Evolutionary conservation across 2,888 invertebrate species (phyloP).

Genomic region (Tiliacea citrago): DNA sequence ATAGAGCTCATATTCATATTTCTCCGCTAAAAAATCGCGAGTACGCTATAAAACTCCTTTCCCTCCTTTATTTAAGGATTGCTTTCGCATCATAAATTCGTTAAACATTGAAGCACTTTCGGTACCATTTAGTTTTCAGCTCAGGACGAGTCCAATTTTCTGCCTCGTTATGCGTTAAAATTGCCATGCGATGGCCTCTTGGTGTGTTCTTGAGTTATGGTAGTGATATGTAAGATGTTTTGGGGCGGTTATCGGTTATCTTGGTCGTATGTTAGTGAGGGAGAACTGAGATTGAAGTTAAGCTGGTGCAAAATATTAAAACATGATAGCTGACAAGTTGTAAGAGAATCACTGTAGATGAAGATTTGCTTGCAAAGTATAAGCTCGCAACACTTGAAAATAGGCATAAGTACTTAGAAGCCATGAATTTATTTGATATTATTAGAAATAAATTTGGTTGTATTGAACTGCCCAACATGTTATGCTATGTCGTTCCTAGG

Average conservation of each 20-base stretch:
- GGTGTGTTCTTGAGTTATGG: conserved; percentile 71
- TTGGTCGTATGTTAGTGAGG: conserved; percentile 16
- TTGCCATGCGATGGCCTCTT: conserved; percentile 72
- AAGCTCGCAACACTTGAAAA: no score
- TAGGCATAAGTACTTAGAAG: no score
- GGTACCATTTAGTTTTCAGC: conserved; percentile 74
- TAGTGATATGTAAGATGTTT: conserved; percentile 62
- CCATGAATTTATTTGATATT: no score
- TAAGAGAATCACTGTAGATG: neutral
- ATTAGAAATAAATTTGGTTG: no score
- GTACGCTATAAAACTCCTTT: conserved; percentile 74
- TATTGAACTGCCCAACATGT: no score
- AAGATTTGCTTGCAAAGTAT: no score
- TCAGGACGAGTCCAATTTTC: conserved; percentile 75
- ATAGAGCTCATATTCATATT: conserved; percentile 56
- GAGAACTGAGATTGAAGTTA: conserved; percentile 34
- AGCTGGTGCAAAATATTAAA: conserved; percentile 20
- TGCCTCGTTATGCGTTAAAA: conserved; percentile 79
- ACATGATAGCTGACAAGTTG: conserved; percentile 1
- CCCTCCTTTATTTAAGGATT: conserved; percentile 78
- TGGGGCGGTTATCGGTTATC: conserved; percentile 47
- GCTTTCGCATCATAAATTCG: conserved; percentile 79
- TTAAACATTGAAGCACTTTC: conserved; percentile 76
- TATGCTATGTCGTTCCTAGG: no score
- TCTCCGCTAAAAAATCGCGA: conserved; percentile 58